A percentile compares a stretch with the other conserved stretches of the same genome.
Evolutionary conservation across 2,888 invertebrate genomes (phyloP).

Genomic region (Lycaena phlaeas): DNA sequence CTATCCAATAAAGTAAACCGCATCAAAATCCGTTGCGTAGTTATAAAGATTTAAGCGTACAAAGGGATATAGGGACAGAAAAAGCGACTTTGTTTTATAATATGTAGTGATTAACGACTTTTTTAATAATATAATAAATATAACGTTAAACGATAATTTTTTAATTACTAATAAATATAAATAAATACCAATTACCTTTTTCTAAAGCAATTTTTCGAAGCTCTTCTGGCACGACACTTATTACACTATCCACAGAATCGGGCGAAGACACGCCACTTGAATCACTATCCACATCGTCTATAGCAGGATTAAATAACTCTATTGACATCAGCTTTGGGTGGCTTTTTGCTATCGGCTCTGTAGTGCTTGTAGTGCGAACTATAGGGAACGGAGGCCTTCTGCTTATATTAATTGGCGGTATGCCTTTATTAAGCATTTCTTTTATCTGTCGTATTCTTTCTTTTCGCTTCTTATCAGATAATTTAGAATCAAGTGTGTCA

Average conservation of each 20-base stretch:
- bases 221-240: conserved; percentile 81
- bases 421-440: conserved; percentile 78
- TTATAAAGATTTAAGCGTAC: no score
- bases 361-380: conserved; percentile 76
- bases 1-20: no score
- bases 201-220: conserved; percentile 55
- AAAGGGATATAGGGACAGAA: no score
- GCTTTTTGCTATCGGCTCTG: conserved; percentile 76
- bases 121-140: no score
- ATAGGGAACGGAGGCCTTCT: conserved; percentile 77
- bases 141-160: no score
- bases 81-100: no score
- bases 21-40: no score
- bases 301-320: conserved; percentile 91
- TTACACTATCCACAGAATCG: conserved; percentile 89
- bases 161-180: no score
- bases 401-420: conserved; percentile 70
- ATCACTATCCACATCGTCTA: conserved; percentile 92
- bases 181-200: conserved; percentile 65
- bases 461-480: conserved; percentile 71
- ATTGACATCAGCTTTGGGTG: conserved; percentile 84
- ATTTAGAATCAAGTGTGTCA: conserved; percentile 53
- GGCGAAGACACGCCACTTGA: conserved; percentile 91
- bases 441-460: conserved; percentile 80
- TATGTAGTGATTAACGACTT: no score